phyloP scores from a whole-genome alignment of 2,113 vertebrate genomes.

The Hiodon alosoides region DNA sequence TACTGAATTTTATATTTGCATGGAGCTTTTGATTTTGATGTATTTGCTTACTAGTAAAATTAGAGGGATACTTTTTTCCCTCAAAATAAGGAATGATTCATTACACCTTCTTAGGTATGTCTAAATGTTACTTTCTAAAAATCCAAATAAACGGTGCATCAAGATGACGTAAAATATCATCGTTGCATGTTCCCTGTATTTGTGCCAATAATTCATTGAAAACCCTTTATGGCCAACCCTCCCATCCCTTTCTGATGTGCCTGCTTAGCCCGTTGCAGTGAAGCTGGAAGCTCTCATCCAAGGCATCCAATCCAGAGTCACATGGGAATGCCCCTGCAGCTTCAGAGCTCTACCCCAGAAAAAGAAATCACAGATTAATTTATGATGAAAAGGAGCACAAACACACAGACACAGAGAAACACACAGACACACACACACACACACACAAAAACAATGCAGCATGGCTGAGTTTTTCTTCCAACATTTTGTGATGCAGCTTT shows the following conservation, averaged over 20 bases:
- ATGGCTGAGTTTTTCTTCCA: not conserved
- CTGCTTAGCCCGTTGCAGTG: not conserved
- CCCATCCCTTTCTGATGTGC: not conserved
- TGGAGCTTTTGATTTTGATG: slow-evolving; percentile 13
- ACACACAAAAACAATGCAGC: not conserved
- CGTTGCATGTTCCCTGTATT: not conserved
- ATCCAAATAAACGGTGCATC: slow-evolving; percentile 19
- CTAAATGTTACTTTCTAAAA: slow-evolving; percentile 3
- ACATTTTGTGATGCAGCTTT: not conserved
- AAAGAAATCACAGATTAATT: too few relatives aligned
- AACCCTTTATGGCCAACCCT: not conserved
- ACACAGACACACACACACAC: too few relatives aligned
- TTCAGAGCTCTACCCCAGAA: too few relatives aligned
- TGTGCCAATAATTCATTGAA: too few relatives aligned
- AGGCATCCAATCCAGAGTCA: too few relatives aligned
- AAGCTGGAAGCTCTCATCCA: not conserved
- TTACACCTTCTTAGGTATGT: not conserved
- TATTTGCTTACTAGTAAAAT: not conserved
- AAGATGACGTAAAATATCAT: not conserved
- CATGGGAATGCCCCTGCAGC: too few relatives aligned
- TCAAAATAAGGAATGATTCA: slow-evolving; percentile 1
- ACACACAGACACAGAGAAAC: not conserved
- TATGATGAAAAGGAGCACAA: not conserved
- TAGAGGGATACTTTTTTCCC: not conserved
- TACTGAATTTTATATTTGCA: slow-evolving; percentile 15